Conservation (phyloP, 2,888 invertebrate genomes). For the Lasius platythorax region DNA sequence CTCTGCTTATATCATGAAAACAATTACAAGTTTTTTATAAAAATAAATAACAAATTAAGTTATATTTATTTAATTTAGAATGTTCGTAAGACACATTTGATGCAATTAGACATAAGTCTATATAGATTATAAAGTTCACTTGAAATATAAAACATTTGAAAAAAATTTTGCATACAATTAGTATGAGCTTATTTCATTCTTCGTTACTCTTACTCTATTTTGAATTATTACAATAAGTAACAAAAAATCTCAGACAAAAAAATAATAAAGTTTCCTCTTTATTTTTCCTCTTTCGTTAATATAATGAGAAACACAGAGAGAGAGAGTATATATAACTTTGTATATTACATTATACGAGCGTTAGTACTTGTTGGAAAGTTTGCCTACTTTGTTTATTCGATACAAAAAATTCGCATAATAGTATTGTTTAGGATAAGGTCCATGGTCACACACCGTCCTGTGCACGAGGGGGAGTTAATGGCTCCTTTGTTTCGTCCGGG, state of each 20-base stretch:
- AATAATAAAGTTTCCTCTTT: background rate
- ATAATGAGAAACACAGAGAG: background rate
- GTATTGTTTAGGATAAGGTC: constrained; percentile 34
- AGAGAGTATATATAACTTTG: background rate
- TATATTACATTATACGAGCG: background rate
- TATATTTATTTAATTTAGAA: background rate
- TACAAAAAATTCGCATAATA: background rate
- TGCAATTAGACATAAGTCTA: background rate
- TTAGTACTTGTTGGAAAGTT: background rate
- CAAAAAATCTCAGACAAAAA: background rate
- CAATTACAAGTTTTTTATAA: background rate
- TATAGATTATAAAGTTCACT: background rate
- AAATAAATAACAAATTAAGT: background rate
- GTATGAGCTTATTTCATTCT: background rate
- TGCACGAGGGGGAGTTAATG: constrained; percentile 55
- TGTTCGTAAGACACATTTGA: background rate
- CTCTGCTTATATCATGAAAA: background rate
- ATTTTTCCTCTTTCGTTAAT: background rate
- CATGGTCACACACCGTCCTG: constrained; percentile 35
- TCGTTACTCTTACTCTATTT: background rate
- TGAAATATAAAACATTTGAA: background rate
- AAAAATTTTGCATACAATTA: background rate
- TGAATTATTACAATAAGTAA: background rate
- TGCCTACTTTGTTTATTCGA: constrained; percentile 14
- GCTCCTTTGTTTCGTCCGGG: constrained; percentile 50